Base-by-base conservation (phyloP, 2,113 vertebrate genomes). In the Hemibagrus wyckioides region DNA sequence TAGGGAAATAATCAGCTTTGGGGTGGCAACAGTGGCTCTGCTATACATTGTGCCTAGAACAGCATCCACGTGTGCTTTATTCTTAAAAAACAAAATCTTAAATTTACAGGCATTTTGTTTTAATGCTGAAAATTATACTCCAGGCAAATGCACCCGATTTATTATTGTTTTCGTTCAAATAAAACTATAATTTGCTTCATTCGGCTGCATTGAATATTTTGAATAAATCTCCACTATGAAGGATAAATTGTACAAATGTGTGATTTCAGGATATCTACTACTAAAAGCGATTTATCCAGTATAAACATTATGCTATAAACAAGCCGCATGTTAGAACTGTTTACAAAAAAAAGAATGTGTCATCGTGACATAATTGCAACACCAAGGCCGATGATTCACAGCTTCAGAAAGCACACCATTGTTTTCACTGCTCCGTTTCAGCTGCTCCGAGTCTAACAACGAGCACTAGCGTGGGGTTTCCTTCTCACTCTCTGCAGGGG, bases 401-500 rank as follows among this genome's bases (percentile, higher is more conserved):
- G 63, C 63, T 48, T 86, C 61, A 90, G 80, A 91, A 84, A 88
- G 76, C 61, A 82, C 69, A 65, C 85, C 33, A 91, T 91, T 89
- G 91, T 91, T 87, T 89, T 82, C 69, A 69, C 79, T 75, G 85
- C 85, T 80, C 83, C 23, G 41, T 80, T 87, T 89, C 61, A 79
- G 77, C 83, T 69, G 82, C 57, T 69, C 7, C n/a, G 75, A 56
- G 48, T 41, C 33, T 36, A 85, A 86, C 28, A 33, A 86, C 73
- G 30, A 67, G 25, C 15, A 86, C n/a, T 86, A 57, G 41, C 79
- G 50, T 11, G 85, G 90, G 91, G 91, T 93, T 92, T 93, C 89
- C 92, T 87, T 61, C 82, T 80, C 75, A 75, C 33, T 77, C 89
- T 87, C 86, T 88, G 91, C 91, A 94, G 90, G 92, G 91, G 90